Conservation (phyloP, 2,113 vertebrate genomes). For the Etia nguti region DNA sequence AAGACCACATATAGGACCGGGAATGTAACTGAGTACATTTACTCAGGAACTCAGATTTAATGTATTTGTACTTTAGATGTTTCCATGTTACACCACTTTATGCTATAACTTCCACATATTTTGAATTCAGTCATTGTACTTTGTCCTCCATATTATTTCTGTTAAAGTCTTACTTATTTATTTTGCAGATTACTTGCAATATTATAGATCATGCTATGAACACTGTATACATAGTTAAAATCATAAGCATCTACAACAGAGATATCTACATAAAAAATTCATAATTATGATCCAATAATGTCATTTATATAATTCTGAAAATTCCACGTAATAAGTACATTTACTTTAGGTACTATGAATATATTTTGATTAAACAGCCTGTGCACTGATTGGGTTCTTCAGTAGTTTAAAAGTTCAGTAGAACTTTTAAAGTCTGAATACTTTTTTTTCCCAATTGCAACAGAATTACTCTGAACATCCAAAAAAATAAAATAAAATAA, state of each 20-base stretch:
- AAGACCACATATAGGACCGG: not conserved
- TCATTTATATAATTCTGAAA: not conserved
- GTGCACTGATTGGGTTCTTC: not conserved
- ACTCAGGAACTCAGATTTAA: not conserved
- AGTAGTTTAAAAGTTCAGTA: not conserved
- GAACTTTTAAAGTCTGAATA: not conserved
- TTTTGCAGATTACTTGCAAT: not conserved
- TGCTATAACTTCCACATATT: not conserved
- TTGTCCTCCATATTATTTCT: not conserved
- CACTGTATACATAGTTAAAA: not conserved
- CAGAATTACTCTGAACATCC: not conserved
- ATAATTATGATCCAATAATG: not conserved
- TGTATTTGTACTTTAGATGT: not conserved
- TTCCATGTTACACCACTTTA: not conserved
- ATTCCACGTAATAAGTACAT: not conserved
- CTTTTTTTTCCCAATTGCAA: not conserved
- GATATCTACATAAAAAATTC: rapidly evolving
- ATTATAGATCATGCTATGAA: not conserved
- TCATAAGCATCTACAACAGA: rapidly evolving
- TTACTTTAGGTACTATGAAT: not conserved
- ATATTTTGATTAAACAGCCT: not conserved
- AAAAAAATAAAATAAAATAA: too few relatives aligned
- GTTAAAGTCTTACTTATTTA: not conserved
- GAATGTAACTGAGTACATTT: not conserved
- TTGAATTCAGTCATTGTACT: not conserved